Base-by-base conservation (phyloP, 2,888 invertebrate genomes). In the Ptychoptera contaminata region DNA sequence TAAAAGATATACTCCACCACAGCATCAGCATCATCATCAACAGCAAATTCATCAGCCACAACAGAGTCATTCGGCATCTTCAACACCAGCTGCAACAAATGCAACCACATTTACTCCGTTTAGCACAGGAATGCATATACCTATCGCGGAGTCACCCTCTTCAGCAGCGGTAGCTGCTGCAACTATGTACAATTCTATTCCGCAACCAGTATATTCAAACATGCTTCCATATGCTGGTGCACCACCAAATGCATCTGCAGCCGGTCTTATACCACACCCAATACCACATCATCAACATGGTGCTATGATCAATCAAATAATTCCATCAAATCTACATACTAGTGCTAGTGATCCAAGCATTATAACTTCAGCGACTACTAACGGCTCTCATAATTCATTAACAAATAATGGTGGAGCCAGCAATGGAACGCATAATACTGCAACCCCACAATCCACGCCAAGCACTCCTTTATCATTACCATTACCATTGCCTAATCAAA, bases 171-270 rank as follows among this genome's bases (percentile, higher is more conserved):
- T 37, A 42, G 42, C 41, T 56, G 55, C 50, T 45, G 55, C 50
- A 40, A 37, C 40, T 12, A 58, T 62, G 42, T 59, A 65, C 54
- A 65, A 65, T 48, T 59, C 65, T 46, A 53, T 65, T 53, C 63
- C 63, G 11, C 64, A 63, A 45, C 59, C 63, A 37, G 56, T 65
- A 16, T 62, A 64, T 51, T 60, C 62, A 46, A 62, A 62, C 50
- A 57, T 65, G 55, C 61, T 65, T 52, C 65, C 63, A 35, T 65
- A 65, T 48, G 48, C 50, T 12, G 49, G 54, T 9, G 41, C 48
- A 37, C 47, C 49, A 14, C 49, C 35, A 45, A 44, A 23, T 32
- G 34, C 53, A 45, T 51, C 51, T 38, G 45, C 53, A n/a, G 49
- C 52, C 46, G 54, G 55, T 40, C 56, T 58, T 35, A 55, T 59